Evolutionary conservation across 2,888 invertebrate species (phyloP), one percentile per base, ranked within the genome.

Genomic region (Plemyria rubiginata): DNA sequence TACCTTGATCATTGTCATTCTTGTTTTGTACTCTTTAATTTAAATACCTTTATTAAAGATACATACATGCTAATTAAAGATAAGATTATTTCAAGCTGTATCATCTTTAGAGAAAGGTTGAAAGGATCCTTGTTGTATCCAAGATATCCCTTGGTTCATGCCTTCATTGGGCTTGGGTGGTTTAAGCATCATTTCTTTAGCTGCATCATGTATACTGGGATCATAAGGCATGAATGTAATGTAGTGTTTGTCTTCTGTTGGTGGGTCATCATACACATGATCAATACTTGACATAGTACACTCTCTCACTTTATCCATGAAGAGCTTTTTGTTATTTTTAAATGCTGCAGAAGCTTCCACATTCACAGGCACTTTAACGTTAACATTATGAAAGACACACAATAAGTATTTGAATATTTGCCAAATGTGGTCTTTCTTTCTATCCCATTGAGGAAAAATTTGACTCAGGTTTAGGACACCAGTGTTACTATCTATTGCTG

Each of bases 371-470:
- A 94, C 94, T 84, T 95, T 95, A 51, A 95, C 94, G 79, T 96
- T 95, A n/a, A 98, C 94, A 89, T 98, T 96, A 67, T 95, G 94
- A 87, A 99, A 97, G 77, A 97, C 94, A 86, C 96, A 95, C 68
- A 96, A 95, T 60, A 97, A 94, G 85, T 96, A 98, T 86, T 97
- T 96, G 40, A 98, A 87, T 72, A 98, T 94, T 87, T 98, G 98
- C 97, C 98, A 98, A 49, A 99, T 92, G 79, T 97, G 97, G 83
- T 97, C 96, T 58, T 95, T 95, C 68, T 95, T 96, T 79, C 95
- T 95, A 81, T 95, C 96, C 98, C 98, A 99, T 68, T 95, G 95
- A 11, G 96, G 95, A 86, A 98, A 98, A 9, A 96, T 97, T 85
- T 96, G 94, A 71, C 92, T 93, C 45, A 98, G 94, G 81, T 96